Percentiles rank a stretch among this genome's conserved stretches.
These are phyloP conservation scores for Cherax quadricarinatus DNA, from an alignment of 1,140 invertebrate species.

Conservation along the genomic window DNA sequence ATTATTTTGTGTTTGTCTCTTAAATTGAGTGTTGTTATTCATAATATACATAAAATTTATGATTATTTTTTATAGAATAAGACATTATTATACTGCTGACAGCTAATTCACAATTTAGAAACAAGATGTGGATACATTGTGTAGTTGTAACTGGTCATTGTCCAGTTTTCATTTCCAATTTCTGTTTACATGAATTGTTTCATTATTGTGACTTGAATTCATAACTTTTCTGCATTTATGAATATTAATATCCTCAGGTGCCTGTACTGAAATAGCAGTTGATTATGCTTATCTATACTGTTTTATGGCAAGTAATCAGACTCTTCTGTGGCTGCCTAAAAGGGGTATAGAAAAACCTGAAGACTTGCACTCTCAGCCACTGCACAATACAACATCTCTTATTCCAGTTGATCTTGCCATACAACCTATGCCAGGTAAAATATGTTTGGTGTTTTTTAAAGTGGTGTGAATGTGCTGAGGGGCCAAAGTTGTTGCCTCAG, in stretches of 20 bases:
- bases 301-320: constrained; percentile 25
- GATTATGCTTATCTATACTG: constrained; percentile 68
- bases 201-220: no score
- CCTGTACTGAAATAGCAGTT: constrained; percentile 60
- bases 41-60: no score
- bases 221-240: neutral
- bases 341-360: neutral
- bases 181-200: no score
- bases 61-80: no score
- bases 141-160: no score
- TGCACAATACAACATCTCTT: constrained; percentile 34
- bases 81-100: no score
- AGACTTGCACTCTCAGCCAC: neutral
- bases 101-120: no score
- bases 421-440: constrained; percentile 64
- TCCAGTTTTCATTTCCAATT: no score
- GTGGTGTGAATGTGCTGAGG: no score
- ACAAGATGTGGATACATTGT: no score
- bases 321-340: constrained; percentile 65
- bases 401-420: constrained; percentile 58
- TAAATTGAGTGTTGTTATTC: no score
- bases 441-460: neutral
- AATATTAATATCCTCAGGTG: constrained; percentile 27
- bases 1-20: no score
- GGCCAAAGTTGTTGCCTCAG: neutral